Evolutionary conservation across 2,113 vertebrate genomes (phyloP).

Genomic region (Boleophthalmus pectinirostris): DNA sequence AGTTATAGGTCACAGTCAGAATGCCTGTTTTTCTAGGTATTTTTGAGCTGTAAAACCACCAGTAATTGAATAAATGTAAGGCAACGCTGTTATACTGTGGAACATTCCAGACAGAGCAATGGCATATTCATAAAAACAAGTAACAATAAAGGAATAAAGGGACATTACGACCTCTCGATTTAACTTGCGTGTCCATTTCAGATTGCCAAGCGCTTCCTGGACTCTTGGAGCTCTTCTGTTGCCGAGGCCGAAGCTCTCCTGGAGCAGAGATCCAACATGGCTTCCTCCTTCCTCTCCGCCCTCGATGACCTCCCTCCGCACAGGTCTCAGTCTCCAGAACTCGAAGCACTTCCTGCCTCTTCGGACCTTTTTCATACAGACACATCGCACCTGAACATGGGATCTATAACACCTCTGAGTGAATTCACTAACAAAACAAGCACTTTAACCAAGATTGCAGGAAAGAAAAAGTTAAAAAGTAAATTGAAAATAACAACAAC

Average conservation of each 20-base stretch:
- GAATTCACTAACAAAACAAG: slow-evolving; percentile 49
- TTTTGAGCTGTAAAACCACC: too few relatives aligned
- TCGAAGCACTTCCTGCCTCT: slow-evolving; percentile 24
- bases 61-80: too few relatives aligned
- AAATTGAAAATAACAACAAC: slow-evolving; percentile 54
- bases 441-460: slow-evolving; percentile 60
- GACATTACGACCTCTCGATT: neutral
- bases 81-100: too few relatives aligned
- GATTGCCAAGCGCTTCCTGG: slow-evolving; percentile 90
- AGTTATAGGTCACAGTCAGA: too few relatives aligned
- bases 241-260: slow-evolving; percentile 87
- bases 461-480: slow-evolving; percentile 65
- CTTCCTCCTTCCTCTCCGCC: slow-evolving; percentile 42
- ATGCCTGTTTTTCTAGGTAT: too few relatives aligned
- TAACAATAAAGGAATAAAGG: too few relatives aligned
- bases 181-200: slow-evolving; percentile 54
- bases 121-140: too few relatives aligned
- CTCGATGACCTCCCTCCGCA: slow-evolving; percentile 34
- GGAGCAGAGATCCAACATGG: slow-evolving; percentile 74
- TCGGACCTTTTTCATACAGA: slow-evolving; percentile 25
- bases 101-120: too few relatives aligned
- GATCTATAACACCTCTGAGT: slow-evolving; percentile 36
- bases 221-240: slow-evolving; percentile 90
- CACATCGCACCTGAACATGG: slow-evolving; percentile 51
- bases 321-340: slow-evolving; percentile 23